Base-by-base conservation (phyloP, 2,113 vertebrate genomes). In the Miniopterus natalensis region DNA sequence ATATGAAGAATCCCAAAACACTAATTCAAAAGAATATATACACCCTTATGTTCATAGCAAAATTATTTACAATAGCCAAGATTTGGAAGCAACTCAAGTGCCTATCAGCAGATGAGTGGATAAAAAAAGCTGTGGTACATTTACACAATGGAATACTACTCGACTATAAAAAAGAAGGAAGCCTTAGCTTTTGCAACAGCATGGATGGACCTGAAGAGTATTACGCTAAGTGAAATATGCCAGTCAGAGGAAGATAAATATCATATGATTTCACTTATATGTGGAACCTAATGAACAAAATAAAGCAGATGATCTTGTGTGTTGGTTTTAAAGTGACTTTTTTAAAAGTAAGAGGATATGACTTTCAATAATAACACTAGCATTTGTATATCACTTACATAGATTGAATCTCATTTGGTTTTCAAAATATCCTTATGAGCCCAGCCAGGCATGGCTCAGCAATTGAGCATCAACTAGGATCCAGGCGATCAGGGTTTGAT, bases 351-450 rank as follows among this genome's bases (percentile, higher is more conserved):
- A 74, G 42, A 7, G 13, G 42, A 74, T 47, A n/a, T 51, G 36
- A 75, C 18, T 89, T 92, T 92, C 53, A 40, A 57, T 66, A 45
- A 91, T 63, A 90, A 81, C 31, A 66, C 79, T 40, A 63, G 11
- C 42, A 42, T 92, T 84, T 65, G 6, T 74, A 90, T 0, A 73
- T 23, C n/a, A 42, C 15, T 80, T 55, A 20, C 66, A 90, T 23
- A 85, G n/a, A 80, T 40, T 51, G 23, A 18, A 73, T 73, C 23
- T 90, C 42, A 95, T 73, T 83, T 79, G 21, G 17, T 59, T 94
- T 90, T 78, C 21, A 88, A 90, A 96, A 94, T 88, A 89, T 36
- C 15, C n/a, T 94, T 42, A 36, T 36, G 36, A 36, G 36, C 36
- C 36, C 36, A 36, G 36, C 36, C 36, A 36, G 36, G 36, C 36